Conservation (phyloP, 2,888 invertebrate species). For the Caenorhabditis imperialis region DNA sequence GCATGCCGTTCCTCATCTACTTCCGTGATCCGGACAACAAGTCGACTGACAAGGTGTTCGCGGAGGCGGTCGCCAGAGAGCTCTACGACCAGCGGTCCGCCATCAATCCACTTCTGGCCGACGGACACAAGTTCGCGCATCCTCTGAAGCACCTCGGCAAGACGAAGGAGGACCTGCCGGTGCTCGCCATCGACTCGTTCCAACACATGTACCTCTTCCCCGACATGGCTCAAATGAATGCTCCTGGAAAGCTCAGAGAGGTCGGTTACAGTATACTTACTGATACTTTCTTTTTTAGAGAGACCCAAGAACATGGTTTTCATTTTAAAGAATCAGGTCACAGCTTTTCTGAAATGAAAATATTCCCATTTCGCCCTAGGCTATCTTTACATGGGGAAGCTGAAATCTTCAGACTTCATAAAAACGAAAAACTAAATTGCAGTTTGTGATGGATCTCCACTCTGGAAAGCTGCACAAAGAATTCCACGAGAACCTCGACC, state of each 20-base stretch:
- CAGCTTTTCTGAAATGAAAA: no score
- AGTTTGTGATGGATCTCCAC: slow-evolving; percentile 89
- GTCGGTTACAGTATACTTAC: slow-evolving; percentile 50
- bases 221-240: slow-evolving; percentile 82
- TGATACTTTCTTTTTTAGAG: no score
- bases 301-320: no score
- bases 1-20: slow-evolving; percentile 95
- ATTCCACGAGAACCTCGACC: slow-evolving; percentile 96
- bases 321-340: background rate
- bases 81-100: slow-evolving; percentile 90
- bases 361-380: no score
- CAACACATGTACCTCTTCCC: slow-evolving; percentile 98
- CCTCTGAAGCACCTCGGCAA: slow-evolving; percentile 84
- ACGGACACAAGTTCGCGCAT: slow-evolving; percentile 95
- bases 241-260: slow-evolving; percentile 74
- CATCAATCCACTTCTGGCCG: slow-evolving; percentile 96
- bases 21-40: slow-evolving; percentile 91
- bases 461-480: slow-evolving; percentile 95
- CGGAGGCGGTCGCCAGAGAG: slow-evolving; percentile 84
- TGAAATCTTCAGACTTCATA: background rate
- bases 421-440: slow-evolving; percentile 15
- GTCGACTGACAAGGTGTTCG: slow-evolving; percentile 89
- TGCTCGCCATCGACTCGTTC: slow-evolving; percentile 98
- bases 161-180: slow-evolving; percentile 85
- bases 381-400: background rate